phyloP scores from a whole-genome alignment of 2,797 vertebrate genomes.

The Anableps anableps region DNA sequence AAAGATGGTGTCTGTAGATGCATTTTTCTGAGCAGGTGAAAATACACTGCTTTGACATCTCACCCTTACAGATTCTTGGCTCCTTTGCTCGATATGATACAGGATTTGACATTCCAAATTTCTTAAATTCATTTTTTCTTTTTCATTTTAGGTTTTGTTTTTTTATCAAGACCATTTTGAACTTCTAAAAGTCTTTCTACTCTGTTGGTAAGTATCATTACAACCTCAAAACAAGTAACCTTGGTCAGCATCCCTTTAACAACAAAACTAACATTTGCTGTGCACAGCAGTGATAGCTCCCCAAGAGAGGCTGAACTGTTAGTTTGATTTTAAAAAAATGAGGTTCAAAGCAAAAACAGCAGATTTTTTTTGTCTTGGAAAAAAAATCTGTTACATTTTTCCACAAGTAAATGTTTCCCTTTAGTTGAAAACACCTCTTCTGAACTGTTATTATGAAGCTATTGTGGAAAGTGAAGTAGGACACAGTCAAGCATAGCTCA shows the following conservation, averaged over 20 bases:
- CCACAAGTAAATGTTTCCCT: not conserved
- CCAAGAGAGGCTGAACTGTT: not conserved
- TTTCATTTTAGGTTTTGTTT: not conserved
- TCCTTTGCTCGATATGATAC: not conserved
- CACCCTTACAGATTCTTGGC: too few relatives aligned
- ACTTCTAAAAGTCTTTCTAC: not conserved
- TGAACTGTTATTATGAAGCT: not conserved
- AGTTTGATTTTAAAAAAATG: not conserved
- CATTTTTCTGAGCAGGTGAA: not conserved
- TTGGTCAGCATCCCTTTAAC: constrained; percentile 1
- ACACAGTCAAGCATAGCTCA: not conserved
- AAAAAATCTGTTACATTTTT: not conserved
- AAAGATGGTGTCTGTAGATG: not conserved
- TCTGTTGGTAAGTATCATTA: not conserved
- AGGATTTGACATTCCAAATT: not conserved
- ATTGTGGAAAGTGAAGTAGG: not conserved
- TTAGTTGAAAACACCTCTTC: not conserved
- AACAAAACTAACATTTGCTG: constrained; percentile 8
- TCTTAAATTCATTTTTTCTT: not conserved
- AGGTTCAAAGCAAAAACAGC: not conserved
- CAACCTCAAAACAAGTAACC: not conserved
- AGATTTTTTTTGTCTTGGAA: not conserved
- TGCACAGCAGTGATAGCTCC: not conserved
- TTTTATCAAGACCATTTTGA: not conserved
- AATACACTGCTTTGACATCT: too few relatives aligned